Evolutionary conservation across 2,113 vertebrate species (phyloP), one percentile per base, ranked within the genome.

Genomic region (Puntigrus tetrazona): DNA sequence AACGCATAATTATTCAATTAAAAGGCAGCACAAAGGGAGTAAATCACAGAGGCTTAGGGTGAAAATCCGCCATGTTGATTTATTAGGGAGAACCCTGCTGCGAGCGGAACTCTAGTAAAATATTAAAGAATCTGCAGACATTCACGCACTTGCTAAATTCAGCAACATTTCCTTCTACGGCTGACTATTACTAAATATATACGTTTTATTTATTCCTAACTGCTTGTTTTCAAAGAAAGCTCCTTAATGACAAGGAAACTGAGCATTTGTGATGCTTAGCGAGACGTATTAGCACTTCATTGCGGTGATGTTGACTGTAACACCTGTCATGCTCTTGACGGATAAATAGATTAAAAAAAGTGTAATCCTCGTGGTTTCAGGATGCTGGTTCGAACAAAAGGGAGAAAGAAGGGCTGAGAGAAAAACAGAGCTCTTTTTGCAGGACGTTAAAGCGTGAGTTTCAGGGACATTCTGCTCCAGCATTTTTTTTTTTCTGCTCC

Each of bases 101-200:
- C 20, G 41, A 65, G 38, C 41, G 29, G 61, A 65, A 41, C 77
- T 18, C n/a, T 63, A 67, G 61, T 81, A 25, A 81, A 81, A 81
- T 81, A 81, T 81, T 82, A 82, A 82, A 81, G 43, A 52, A 45
- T 52, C 79, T 34, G 43, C 63, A 47, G 55, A 52, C 83, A n/a
- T 79, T n/a, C 52, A 50, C 31, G 67, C 45, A 78, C 70, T 76
- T 50, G 7, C 34, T 43, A 9, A 82, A 36, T 36, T 67, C n/a
- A 50, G 43, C 70, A 41, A 20, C 4, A 20, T 50, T 63, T 13
- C 34, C 29, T 36, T 63, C 11, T 7, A 22, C 14, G 8, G 13
- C 59, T 67, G 38, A 50, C 73, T 50, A 50, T 20, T 50, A 50
- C 20, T 31, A 45, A 43, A 74, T 25, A 47, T 13, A 34, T 25